These are phyloP conservation scores for Galeopsomyia nigrocyanea DNA, from an alignment of 2,888 invertebrate species.

Conservation along the genomic window DNA sequence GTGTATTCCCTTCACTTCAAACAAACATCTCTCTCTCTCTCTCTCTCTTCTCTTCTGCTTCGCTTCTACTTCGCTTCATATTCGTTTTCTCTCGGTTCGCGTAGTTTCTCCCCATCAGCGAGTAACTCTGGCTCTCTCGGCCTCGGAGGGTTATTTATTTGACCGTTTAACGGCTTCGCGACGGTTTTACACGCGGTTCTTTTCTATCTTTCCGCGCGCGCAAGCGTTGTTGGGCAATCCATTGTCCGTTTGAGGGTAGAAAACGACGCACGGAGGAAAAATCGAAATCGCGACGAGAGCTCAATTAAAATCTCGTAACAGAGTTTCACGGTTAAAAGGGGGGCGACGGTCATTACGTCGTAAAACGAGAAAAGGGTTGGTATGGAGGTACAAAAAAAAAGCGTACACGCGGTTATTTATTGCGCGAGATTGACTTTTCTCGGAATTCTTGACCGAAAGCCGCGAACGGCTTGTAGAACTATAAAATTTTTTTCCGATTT, in stretches of 20 bases:
- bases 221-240: not conserved
- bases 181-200: slow-evolving; percentile 40
- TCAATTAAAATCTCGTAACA: slow-evolving; percentile 48
- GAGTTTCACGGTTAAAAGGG: slow-evolving; percentile 36
- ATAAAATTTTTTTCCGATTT: slow-evolving; percentile 23
- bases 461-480: slow-evolving; percentile 21
- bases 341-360: slow-evolving; percentile 40
- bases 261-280: slow-evolving; percentile 23
- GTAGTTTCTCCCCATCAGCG: slow-evolving; percentile 43
- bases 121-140: too few relatives aligned
- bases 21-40: not conserved
- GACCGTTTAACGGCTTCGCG: slow-evolving; percentile 52
- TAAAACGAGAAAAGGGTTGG: slow-evolving; percentile 46
- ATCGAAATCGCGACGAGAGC: slow-evolving; percentile 34
- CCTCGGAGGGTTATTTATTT: slow-evolving; percentile 54
- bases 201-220: slow-evolving; percentile 3
- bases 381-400: slow-evolving; percentile 11
- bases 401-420: not conserved
- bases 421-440: slow-evolving; percentile 40
- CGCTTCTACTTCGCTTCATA: not conserved
- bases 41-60: not conserved
- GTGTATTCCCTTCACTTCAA: too few relatives aligned
- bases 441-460: slow-evolving; percentile 14
- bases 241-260: slow-evolving; percentile 17
- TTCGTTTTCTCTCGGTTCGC: slow-evolving; percentile 13